Conservation (phyloP, 1,140 invertebrate genomes). For the Prorops nasuta region DNA sequence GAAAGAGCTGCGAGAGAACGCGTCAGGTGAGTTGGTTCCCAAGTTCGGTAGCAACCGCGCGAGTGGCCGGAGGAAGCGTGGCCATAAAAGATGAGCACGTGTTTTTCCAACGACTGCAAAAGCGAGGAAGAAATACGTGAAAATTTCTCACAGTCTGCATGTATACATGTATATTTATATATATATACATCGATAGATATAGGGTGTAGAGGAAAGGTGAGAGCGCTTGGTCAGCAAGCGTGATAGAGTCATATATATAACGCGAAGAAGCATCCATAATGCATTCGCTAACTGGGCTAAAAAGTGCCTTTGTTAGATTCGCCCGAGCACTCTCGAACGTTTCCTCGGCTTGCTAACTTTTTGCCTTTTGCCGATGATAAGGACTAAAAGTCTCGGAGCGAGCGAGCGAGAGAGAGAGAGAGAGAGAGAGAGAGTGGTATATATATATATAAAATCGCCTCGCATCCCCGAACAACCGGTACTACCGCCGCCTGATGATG, state of each 20-base stretch:
- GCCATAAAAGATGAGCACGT: conserved; percentile 9
- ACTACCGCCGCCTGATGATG: too few relatives aligned
- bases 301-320: conserved; percentile 46
- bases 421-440: too few relatives aligned
- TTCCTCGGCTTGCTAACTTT: conserved; percentile 11
- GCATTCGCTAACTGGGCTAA: conserved; percentile 40
- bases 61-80: background rate
- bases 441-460: too few relatives aligned
- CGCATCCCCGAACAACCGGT: too few relatives aligned
- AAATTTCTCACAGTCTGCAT: too few relatives aligned
- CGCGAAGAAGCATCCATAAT: conserved; percentile 47
- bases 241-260: conserved; percentile 54
- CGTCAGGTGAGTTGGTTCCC: too few relatives aligned
- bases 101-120: too few relatives aligned
- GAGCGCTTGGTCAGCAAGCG: conserved; percentile 8
- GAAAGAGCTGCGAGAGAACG: background rate
- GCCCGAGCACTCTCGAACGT: conserved; percentile 33
- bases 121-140: too few relatives aligned
- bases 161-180: too few relatives aligned
- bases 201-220: conserved; percentile 6
- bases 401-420: too few relatives aligned
- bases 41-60: too few relatives aligned
- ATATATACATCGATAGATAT: too few relatives aligned
- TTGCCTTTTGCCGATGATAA: conserved; percentile 28
- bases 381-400: conserved; percentile 31